Conservation (phyloP, 2,888 invertebrate genomes). For the Drosophila neotestacea region DNA sequence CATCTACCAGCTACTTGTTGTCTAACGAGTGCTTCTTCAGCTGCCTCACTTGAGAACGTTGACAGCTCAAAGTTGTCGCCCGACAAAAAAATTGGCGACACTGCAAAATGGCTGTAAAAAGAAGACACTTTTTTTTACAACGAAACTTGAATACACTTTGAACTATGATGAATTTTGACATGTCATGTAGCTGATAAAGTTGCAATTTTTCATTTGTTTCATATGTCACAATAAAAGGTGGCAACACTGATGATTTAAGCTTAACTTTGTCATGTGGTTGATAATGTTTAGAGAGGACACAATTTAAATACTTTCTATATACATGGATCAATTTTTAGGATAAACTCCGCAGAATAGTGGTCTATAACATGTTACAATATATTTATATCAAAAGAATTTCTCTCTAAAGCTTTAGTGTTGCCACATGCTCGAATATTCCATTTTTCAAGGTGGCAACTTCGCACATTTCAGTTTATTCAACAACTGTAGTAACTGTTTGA, state of each 20-base stretch:
- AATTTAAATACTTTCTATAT: no score
- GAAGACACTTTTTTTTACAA: not conserved
- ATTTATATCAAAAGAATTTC: no score
- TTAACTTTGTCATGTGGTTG: no score
- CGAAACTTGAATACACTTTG: constrained; percentile 47
- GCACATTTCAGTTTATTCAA: no score
- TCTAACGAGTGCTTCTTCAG: constrained; percentile 61
- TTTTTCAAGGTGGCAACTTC: not conserved
- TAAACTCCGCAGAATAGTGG: no score
- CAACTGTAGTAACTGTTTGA: no score
- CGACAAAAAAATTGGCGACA: constrained; percentile 66
- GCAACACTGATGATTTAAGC: no score
- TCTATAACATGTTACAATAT: no score
- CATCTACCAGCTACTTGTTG: constrained; percentile 69
- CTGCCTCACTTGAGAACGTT: constrained; percentile 56
- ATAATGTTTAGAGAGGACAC: no score
- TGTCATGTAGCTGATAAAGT: not conserved
- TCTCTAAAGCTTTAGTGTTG: not conserved
- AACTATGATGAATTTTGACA: not conserved
- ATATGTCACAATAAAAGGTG: not conserved
- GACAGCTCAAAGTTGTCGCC: constrained; percentile 70
- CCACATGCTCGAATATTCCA: not conserved
- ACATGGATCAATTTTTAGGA: no score
- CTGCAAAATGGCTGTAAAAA: constrained; percentile 57
- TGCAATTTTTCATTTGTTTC: not conserved